These are phyloP conservation scores for Eleutherodactylus coqui DNA, from an alignment of 2,797 vertebrate species.

Conservation along the genomic window DNA sequence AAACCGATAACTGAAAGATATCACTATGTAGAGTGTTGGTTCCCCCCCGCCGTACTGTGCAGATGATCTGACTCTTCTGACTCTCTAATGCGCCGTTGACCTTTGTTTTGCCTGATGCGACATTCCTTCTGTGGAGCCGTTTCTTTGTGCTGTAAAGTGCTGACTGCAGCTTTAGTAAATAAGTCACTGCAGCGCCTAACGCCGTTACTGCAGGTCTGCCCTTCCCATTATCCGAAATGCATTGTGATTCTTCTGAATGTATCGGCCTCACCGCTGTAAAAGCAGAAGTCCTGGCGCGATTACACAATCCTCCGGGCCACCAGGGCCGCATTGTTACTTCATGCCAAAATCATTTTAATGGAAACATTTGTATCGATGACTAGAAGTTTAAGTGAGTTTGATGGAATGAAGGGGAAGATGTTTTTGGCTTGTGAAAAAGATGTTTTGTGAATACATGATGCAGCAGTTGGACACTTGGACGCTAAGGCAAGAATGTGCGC, in stretches of 20 bases:
- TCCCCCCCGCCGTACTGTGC: neutral
- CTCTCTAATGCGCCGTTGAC: neutral
- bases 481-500: neutral
- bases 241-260: slow-evolving; percentile 1
- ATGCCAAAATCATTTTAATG: slow-evolving; percentile 22
- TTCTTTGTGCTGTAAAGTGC: neutral
- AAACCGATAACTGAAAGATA: too few species aligned
- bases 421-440: neutral
- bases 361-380: neutral
- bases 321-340: slow-evolving; percentile 4
- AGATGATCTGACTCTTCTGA: neutral
- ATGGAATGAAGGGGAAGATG: neutral
- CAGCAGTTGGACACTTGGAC: neutral
- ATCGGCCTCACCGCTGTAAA: neutral
- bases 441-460: neutral
- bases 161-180: slow-evolving; percentile 20
- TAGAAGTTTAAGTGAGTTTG: neutral
- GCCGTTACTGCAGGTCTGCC: neutral
- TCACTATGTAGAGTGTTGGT: neutral
- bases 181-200: neutral
- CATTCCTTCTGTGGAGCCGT: neutral
- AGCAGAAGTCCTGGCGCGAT: neutral
- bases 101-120: neutral
- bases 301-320: neutral
- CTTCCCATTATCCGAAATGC: slow-evolving; percentile 30